phyloP scores from a whole-genome alignment of 2,888 invertebrate species.

The Pegoplata infirma region DNA sequence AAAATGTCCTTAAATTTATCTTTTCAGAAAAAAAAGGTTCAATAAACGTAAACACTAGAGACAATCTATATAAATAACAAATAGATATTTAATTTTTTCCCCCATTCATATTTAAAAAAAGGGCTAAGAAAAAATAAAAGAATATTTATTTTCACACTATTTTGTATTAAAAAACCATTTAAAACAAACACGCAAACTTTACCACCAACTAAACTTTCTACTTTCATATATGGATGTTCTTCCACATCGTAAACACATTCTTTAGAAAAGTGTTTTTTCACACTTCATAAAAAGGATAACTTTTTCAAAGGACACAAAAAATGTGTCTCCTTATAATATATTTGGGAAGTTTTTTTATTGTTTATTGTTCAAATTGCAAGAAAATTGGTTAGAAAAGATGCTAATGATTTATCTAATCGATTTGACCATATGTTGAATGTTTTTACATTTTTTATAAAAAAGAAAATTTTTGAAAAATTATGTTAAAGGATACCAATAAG shows the following conservation, averaged over 20 bases:
- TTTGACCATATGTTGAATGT: constrained; percentile 75
- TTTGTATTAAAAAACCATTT: constrained; percentile 76
- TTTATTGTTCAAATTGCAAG: constrained; percentile 66
- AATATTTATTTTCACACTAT: constrained; percentile 66
- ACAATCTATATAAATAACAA: constrained; percentile 41
- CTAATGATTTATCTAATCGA: constrained; percentile 78
- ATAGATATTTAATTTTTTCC: constrained; percentile 53
- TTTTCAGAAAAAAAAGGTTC: constrained; percentile 25
- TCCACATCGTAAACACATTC: constrained; percentile 1
- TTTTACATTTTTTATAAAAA: constrained; percentile 45
- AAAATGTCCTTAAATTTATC: constrained; percentile 41
- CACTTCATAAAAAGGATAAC: constrained; percentile 50
- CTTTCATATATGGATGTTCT: constrained; percentile 9
- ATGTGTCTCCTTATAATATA: constrained; percentile 27
- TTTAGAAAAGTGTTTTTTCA: constrained; percentile 47
- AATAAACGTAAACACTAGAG: constrained; percentile 36
- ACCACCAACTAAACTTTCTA: constrained; percentile 22
- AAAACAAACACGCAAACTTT: constrained; percentile 66
- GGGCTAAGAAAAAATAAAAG: constrained; percentile 24
- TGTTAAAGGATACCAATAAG: constrained; percentile 63
- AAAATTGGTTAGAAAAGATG: constrained; percentile 76
- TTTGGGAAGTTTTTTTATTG: constrained; percentile 24
- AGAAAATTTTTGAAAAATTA: constrained; percentile 50
- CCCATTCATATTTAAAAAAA: constrained; percentile 16
- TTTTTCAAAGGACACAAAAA: constrained; percentile 43